These are phyloP conservation scores for Pelvicachromis taeniatus DNA, from an alignment of 2,113 vertebrate genomes.

Conservation along the genomic window DNA sequence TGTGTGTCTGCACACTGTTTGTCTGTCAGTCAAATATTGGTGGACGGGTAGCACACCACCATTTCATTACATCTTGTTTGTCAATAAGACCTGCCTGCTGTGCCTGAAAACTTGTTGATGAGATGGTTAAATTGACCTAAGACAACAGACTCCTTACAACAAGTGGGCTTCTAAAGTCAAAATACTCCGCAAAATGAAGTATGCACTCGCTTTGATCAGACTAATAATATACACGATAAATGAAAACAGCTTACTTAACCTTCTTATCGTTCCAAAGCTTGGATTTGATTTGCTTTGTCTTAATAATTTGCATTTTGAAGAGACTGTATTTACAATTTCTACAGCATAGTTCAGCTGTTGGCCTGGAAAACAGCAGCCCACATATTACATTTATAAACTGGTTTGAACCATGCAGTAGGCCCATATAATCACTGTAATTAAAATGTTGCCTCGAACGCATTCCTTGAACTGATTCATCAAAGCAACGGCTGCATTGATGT, in stretches of 20 bases:
- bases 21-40: background rate
- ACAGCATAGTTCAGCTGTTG: background rate
- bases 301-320: background rate
- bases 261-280: background rate
- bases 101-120: background rate
- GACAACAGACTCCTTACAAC: background rate
- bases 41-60: background rate
- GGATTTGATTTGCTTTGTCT: background rate
- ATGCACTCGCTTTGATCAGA: background rate
- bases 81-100: background rate
- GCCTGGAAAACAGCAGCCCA: background rate
- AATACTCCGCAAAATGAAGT: background rate
- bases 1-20: background rate
- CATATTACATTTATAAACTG: slow-evolving; percentile 5
- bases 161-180: background rate
- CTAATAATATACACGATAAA: background rate
- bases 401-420: background rate
- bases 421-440: slow-evolving; percentile 7
- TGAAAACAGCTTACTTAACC: background rate
- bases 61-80: background rate
- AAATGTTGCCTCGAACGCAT: background rate
- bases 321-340: background rate
- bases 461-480: slow-evolving; percentile 17
- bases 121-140: background rate
- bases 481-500: background rate